A percentile compares a stretch with the other conserved stretches of the same genome.
These are phyloP conservation scores for Haemorhous mexicanus DNA, from an alignment of 2,113 vertebrate species.

Conservation along the genomic window DNA sequence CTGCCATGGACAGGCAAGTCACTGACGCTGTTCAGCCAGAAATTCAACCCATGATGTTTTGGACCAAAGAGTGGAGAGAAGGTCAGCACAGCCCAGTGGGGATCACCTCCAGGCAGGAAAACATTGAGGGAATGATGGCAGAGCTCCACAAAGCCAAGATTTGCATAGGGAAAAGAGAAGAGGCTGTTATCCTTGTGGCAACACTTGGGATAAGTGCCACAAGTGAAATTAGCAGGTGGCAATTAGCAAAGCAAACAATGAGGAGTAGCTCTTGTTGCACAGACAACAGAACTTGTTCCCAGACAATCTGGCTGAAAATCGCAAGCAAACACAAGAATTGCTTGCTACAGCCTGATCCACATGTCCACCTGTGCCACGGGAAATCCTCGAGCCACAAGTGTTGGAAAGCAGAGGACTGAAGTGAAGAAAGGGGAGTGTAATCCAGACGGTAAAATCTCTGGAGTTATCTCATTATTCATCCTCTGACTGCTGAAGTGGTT, in stretches of 20 bases:
- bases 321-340: not conserved
- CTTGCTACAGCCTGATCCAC: not conserved
- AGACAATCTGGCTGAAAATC: not conserved
- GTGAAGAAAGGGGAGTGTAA: not conserved
- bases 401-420: not conserved
- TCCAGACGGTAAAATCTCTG: not conserved
- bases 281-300: not conserved
- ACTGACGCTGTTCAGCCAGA: not conserved
- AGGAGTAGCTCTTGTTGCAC: not conserved
- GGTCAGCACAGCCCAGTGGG: not conserved
- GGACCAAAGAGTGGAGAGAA: not conserved
- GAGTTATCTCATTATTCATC: not conserved
- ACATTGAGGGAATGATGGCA: not conserved
- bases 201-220: rapidly evolving
- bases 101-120: not conserved
- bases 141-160: not conserved
- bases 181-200: not conserved
- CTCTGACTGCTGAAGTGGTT: not conserved
- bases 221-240: not conserved
- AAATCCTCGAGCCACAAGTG: not conserved
- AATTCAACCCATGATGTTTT: not conserved
- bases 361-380: rapidly evolving
- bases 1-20: not conserved
- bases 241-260: not conserved
- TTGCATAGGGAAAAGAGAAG: rapidly evolving